A percentile compares a stretch with the other conserved stretches of the same genome.
Evolutionary conservation across 2,113 vertebrate genomes (phyloP).

Genomic region (Bubo bubo): DNA sequence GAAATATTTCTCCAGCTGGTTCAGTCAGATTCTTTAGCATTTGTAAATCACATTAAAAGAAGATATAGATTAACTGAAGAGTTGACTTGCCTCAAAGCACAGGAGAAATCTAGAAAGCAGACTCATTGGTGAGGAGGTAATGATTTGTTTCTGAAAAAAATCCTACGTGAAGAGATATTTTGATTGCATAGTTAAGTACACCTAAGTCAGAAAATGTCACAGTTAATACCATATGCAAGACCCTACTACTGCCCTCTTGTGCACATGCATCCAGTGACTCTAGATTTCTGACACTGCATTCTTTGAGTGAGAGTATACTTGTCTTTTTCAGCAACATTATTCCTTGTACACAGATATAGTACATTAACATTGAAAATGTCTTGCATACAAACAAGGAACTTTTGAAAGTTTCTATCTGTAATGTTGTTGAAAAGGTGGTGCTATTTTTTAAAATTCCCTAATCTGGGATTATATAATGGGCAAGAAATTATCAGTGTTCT

Average conservation of each 20-base stretch:
- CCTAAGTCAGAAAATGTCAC: not conserved
- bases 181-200: not conserved
- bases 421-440: not conserved
- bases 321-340: not conserved
- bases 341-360: not conserved
- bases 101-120: not conserved
- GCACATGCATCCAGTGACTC: constrained; percentile 13
- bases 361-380: not conserved
- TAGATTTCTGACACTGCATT: not conserved
- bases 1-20: not conserved
- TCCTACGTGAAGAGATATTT: not conserved
- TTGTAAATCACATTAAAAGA: constrained; percentile 14
- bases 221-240: not conserved
- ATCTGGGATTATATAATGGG: not conserved
- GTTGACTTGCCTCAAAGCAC: not conserved
- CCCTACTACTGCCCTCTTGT: constrained; percentile 64
- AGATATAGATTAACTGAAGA: not conserved
- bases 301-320: not conserved
- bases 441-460: not conserved
- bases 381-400: not conserved
- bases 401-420: not conserved
- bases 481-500: not conserved
- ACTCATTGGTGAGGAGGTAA: not conserved
- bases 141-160: not conserved
- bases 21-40: not conserved